phyloP scores from a whole-genome alignment of 2,888 invertebrate species.

The Odiellus spinosus region DNA sequence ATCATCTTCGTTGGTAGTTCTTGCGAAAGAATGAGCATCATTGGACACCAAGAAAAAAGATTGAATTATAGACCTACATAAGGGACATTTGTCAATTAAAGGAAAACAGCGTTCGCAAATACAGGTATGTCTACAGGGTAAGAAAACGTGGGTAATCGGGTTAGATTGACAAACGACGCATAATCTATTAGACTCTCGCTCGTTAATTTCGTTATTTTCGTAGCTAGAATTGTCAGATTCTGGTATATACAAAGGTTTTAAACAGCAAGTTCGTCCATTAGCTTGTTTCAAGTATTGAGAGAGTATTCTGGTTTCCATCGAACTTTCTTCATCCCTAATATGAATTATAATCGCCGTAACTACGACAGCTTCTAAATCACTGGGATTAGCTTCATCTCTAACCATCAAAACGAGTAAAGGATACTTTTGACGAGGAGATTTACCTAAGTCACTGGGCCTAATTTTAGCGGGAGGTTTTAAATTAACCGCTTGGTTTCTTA shows the following conservation, averaged over 20 bases:
- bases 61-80: constrained; percentile 38
- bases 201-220: background rate
- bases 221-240: background rate
- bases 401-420: background rate
- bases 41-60: too few species aligned
- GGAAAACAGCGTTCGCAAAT: constrained; percentile 64
- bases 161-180: constrained; percentile 71
- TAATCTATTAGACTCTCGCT: constrained; percentile 21
- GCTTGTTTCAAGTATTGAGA: constrained; percentile 74
- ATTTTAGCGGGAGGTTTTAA: too few species aligned
- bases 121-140: constrained; percentile 73
- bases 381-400: background rate
- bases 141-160: constrained; percentile 56
- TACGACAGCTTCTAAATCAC: constrained; percentile 42
- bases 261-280: constrained; percentile 60
- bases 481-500: too few species aligned
- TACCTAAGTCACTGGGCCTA: too few species aligned
- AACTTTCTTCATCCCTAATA: constrained; percentile 62
- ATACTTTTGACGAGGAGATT: background rate
- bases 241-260: constrained; percentile 36
- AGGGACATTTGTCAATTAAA: constrained; percentile 66
- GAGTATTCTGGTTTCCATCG: constrained; percentile 60
- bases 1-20: too few species aligned
- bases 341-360: constrained; percentile 66
- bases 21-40: too few species aligned